These are phyloP conservation scores for Microcebus ravelobensis DNA, from an alignment of 2,113 vertebrate species.

Conservation along the genomic window DNA sequence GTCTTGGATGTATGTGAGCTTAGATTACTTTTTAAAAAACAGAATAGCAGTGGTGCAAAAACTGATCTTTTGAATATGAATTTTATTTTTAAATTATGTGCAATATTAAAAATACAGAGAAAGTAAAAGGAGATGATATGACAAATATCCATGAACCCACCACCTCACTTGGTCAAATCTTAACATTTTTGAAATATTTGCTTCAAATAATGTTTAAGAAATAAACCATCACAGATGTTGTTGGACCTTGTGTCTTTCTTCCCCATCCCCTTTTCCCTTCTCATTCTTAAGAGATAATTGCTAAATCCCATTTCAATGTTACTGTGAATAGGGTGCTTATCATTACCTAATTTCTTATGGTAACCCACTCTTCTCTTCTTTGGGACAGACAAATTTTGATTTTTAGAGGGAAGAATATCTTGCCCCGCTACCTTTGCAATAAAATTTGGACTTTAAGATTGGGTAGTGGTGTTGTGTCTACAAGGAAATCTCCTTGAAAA, in stretches of 20 bases:
- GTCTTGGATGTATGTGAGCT: neutral
- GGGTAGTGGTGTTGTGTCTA: neutral
- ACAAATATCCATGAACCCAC: neutral
- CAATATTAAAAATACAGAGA: neutral
- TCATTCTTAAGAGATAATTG: neutral
- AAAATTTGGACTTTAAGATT: neutral
- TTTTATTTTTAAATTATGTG: neutral
- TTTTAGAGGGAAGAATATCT: neutral
- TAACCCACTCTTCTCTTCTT: neutral
- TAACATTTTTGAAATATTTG: neutral
- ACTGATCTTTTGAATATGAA: neutral
- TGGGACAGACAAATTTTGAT: neutral
- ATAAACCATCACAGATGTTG: no score
- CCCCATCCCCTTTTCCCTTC: neutral
- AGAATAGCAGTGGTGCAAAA: neutral
- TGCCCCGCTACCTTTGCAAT: neutral
- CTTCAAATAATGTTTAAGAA: neutral
- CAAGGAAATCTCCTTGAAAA: neutral
- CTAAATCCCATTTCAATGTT: neutral
- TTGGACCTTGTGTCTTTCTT: neutral
- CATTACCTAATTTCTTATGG: neutral
- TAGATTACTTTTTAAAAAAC: neutral
- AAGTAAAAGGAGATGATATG: neutral
- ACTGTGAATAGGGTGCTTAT: neutral
- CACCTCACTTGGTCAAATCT: neutral